Evolutionary conservation across 2,888 invertebrate genomes (phyloP), one percentile per base, ranked within the genome.

Genomic region (Thumatha senex): DNA sequence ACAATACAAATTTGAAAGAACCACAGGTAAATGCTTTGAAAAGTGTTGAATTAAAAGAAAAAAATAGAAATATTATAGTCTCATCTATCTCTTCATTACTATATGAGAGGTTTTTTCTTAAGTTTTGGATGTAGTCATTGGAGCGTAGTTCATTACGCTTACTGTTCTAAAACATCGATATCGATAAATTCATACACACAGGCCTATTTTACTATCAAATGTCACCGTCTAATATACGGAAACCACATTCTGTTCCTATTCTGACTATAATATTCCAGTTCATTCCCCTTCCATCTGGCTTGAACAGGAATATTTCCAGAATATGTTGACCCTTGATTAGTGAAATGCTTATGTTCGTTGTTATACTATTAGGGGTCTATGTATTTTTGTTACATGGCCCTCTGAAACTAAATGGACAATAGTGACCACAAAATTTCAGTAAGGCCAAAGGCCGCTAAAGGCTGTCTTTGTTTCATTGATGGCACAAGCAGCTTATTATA

Each of bases 201-300:
- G 18, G 18, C 70, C 69, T 71, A 66, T 66, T 56, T 56, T 68
- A 71, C 70, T 76, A 83, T 85, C 83, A 83, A 73, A 85, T 81
- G 82, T 86, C 85, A 78, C 78, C 74, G 72, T 83, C 76, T 80
- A 78, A 80, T 80, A 82, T 80, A 78, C 74, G 79, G 77, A 84
- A 86, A 88, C 87, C 88, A 57, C 86, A 86, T 83, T 82, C 84
- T 80, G 79, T 76, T 84, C 75, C 82, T 77, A 85, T 82, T 76
- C 76, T 76, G 67, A 63, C 70, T 76, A 82, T 82, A 76, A 82
- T 84, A 83, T 82, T 82, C 82, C 78, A 75, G 78, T 72, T 77
- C 76, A 80, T 76, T 82, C 80, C 79, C 78, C 72, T 83, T 80
- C 80, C 77, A 82, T 78, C 78, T 78, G 76, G 79, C 74, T 78